A percentile compares a stretch with the other conserved stretches of the same genome.
These are phyloP conservation scores for Pseudomyrmex dendroicus DNA, from an alignment of 1,140 invertebrate species.

Conservation along the genomic window DNA sequence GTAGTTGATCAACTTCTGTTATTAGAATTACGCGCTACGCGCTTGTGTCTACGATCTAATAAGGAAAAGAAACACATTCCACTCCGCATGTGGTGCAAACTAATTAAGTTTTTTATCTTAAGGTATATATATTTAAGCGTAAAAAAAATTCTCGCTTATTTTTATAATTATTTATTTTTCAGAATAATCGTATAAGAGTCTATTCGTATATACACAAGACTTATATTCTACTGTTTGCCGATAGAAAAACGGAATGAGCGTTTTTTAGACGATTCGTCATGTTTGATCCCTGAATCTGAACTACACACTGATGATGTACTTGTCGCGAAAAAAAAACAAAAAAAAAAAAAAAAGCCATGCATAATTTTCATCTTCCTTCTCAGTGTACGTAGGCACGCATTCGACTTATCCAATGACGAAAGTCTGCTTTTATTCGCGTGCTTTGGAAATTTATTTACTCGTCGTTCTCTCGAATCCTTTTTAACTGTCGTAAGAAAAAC, in stretches of 20 bases:
- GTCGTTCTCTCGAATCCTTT: slow-evolving; percentile 9
- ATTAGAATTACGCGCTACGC: slow-evolving; percentile 76
- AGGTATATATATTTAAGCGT: slow-evolving; percentile 78
- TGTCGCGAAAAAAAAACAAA: too few species aligned
- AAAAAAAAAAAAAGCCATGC: background rate
- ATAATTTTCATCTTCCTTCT: slow-evolving; percentile 36
- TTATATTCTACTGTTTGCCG: slow-evolving; percentile 64
- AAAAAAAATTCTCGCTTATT: slow-evolving; percentile 81
- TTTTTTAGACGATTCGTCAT: slow-evolving; percentile 39
- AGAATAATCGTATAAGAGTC: slow-evolving; percentile 75
- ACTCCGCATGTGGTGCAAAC: slow-evolving; percentile 81
- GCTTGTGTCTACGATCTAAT: slow-evolving; percentile 81
- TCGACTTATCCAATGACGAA: slow-evolving; percentile 15
- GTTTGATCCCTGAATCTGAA: slow-evolving; percentile 19
- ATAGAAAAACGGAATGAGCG: slow-evolving; percentile 23
- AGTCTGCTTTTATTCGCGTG: slow-evolving; percentile 4
- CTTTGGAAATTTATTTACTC: slow-evolving; percentile 5
- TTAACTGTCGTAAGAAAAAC: too few species aligned
- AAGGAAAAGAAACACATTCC: slow-evolving; percentile 81
- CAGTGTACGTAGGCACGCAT: slow-evolving; percentile 3
- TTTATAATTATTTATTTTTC: slow-evolving; percentile 85
- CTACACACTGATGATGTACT: background rate
- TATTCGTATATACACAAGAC: slow-evolving; percentile 64
- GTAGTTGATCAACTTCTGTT: slow-evolving; percentile 79
- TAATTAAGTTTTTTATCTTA: slow-evolving; percentile 80